phyloP scores from a whole-genome alignment of 2,797 vertebrate genomes.

The Myotis myotis region DNA sequence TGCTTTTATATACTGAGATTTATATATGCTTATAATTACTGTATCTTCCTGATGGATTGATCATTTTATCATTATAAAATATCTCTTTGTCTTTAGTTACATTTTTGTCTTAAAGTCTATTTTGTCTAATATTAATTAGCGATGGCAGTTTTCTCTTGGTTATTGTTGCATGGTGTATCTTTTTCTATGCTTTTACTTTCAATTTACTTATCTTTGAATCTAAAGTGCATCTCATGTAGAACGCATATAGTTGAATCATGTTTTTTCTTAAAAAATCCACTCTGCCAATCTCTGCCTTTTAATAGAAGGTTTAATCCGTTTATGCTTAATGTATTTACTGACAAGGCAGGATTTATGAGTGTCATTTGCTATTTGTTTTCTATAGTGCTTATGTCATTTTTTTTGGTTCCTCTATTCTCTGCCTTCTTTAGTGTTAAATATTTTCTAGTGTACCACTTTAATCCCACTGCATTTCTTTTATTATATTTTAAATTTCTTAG shows the following conservation, averaged over 20 bases:
- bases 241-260: neutral
- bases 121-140: neutral
- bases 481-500: neutral
- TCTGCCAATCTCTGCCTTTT: neutral
- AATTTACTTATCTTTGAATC: neutral
- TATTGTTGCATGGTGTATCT: neutral
- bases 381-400: neutral
- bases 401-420: neutral
- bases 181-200: neutral
- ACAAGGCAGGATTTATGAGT: neutral
- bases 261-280: neutral
- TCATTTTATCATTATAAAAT: neutral
- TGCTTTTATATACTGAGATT: neutral
- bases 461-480: neutral
- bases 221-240: neutral
- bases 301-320: neutral
- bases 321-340: neutral
- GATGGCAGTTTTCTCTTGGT: neutral
- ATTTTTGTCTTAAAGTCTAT: neutral
- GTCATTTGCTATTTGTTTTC: neutral
- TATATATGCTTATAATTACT: neutral
- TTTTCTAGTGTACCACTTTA: neutral
- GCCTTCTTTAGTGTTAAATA: neutral
- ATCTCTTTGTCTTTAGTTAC: neutral
- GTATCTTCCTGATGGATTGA: neutral